These are phyloP conservation scores for Pseudonaja textilis DNA, from an alignment of 2,113 vertebrate genomes.

Conservation along the genomic window DNA sequence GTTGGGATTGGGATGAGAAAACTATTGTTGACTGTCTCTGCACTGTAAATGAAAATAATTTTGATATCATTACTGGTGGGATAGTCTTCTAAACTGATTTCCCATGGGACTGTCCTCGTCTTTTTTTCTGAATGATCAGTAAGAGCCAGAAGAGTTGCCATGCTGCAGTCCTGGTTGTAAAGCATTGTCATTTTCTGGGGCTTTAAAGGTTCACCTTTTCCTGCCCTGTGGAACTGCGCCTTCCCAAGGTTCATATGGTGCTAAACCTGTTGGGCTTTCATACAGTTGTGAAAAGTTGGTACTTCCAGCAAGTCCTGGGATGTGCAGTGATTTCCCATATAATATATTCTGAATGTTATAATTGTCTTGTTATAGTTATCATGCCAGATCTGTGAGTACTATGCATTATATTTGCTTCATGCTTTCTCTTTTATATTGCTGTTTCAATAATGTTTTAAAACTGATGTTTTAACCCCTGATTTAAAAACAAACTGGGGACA, in stretches of 20 bases:
- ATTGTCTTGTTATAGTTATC: background rate
- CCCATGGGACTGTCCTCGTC: background rate
- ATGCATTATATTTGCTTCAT: background rate
- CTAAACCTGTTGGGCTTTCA: background rate
- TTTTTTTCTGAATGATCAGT: background rate
- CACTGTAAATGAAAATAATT: background rate
- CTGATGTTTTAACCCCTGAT: no score
- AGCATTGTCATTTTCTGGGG: background rate
- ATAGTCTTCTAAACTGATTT: background rate
- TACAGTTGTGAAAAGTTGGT: background rate
- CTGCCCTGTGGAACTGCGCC: background rate
- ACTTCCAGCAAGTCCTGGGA: background rate
- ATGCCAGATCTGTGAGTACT: background rate
- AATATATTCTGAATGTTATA: background rate
- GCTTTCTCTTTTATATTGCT: background rate
- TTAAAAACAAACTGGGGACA: no score
- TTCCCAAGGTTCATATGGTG: background rate
- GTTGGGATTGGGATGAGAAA: background rate
- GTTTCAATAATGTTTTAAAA: background rate
- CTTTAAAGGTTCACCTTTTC: background rate
- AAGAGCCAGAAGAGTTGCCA: background rate
- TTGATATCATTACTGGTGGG: background rate
- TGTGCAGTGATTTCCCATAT: background rate
- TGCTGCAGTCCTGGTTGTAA: background rate
- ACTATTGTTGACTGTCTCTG: background rate